These are phyloP conservation scores for Anastrepha ludens DNA, from an alignment of 1,140 invertebrate genomes.

Conservation along the genomic window DNA sequence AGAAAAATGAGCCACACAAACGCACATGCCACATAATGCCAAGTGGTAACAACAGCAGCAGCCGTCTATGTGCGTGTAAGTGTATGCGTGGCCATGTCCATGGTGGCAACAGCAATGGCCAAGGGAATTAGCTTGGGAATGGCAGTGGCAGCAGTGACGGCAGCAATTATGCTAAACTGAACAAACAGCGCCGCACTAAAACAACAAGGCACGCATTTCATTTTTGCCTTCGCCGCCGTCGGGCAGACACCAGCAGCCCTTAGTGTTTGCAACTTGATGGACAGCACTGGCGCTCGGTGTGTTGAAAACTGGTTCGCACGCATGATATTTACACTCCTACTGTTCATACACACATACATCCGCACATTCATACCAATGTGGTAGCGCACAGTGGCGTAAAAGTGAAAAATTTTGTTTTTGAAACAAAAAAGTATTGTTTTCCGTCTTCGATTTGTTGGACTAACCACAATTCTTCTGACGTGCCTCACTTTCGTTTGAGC, in stretches of 20 bases:
- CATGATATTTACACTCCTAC: background rate
- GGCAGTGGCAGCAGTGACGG: constrained; percentile 25
- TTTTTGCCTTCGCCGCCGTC: constrained; percentile 5
- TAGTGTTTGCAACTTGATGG: constrained; percentile 46
- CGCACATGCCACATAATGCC: background rate
- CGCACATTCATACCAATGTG: background rate
- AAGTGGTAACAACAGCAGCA: background rate
- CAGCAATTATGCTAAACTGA: constrained; percentile 55
- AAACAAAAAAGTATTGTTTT: no score
- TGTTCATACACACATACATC: background rate
- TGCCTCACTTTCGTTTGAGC: no score
- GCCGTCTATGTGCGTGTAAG: background rate
- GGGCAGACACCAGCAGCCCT: background rate
- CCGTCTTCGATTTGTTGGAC: no score
- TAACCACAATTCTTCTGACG: no score
- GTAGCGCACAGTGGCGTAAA: background rate
- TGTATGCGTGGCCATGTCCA: background rate
- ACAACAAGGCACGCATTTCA: constrained; percentile 48
- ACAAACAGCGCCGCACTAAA: constrained; percentile 53
- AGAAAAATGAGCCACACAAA: constrained; percentile 46
- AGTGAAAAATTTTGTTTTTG: no score
- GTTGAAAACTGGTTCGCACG: constrained; percentile 35
- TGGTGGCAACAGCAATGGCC: background rate
- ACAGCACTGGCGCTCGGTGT: constrained; percentile 12
- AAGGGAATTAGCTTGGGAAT: constrained; percentile 3